Conservation (phyloP, 2,797 vertebrate genomes). For the Chromis chromis region DNA sequence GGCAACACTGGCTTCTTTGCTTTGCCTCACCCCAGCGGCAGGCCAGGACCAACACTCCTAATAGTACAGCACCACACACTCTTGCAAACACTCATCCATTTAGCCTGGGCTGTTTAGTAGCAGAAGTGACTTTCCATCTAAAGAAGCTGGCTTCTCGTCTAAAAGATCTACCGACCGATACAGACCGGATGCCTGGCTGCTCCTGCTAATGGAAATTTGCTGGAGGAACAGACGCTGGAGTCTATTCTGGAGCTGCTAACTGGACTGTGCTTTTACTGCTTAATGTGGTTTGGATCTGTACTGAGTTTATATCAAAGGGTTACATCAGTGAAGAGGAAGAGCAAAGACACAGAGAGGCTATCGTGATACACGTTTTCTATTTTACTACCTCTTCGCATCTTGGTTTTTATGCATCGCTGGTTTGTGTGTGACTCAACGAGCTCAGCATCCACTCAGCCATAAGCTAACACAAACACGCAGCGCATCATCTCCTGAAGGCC, state of each 20-base stretch:
- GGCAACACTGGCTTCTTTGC: conserved; percentile 51
- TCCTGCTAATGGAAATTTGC: conserved; percentile 58
- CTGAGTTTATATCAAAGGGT: conserved; percentile 15
- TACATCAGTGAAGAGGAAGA: conserved; percentile 19
- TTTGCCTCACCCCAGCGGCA: conserved; percentile 55
- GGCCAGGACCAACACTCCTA: conserved; percentile 38
- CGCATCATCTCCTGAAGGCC: conserved; percentile 49
- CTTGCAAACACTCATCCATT: conserved; percentile 35
- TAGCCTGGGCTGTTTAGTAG: conserved; percentile 40
- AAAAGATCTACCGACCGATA: conserved; percentile 50
- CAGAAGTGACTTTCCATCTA: conserved; percentile 53
- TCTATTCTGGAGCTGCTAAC: conserved; percentile 35
- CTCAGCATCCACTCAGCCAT: conserved; percentile 52
- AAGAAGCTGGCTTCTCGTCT: conserved; percentile 49
- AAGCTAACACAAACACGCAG: conserved; percentile 30
- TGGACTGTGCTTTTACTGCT: conserved; percentile 28
- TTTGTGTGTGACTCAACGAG: conserved; percentile 62
- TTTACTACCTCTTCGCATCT: conserved; percentile 12
- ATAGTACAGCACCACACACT: conserved; percentile 45
- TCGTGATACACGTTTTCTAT: not conserved
- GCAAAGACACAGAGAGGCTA: conserved; percentile 17
- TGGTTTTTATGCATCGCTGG: conserved; percentile 47
- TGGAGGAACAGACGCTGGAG: conserved; percentile 22
- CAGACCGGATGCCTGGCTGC: conserved; percentile 48
- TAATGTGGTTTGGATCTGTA: conserved; percentile 25